Base-by-base conservation (phyloP, 1,140 invertebrate genomes). In the Lepidurus couesii region DNA sequence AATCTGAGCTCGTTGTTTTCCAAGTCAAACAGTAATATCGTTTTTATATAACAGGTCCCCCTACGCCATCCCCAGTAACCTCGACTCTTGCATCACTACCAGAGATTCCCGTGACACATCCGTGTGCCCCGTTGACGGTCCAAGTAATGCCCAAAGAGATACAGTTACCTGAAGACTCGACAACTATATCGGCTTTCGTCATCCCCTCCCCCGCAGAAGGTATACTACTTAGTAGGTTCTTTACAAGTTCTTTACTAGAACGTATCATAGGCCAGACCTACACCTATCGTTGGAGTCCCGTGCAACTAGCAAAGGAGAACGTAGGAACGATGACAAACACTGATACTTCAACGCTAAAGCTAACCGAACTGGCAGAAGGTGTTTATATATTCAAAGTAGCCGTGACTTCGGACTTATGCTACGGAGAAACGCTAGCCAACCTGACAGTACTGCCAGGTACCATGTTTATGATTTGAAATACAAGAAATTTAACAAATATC, bases 311-410 rank as follows among this genome's bases (percentile, higher is more conserved):
- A 0, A 91, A 92, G 81, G 83, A 90, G 34, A 92, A 92, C 77
- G 85, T 85, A 81, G 92, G 91, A 42, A 93, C 90, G 65, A 95
- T 97, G 88, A 92, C 91, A 77, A 92, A 93, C 83, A 92, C 95
- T 85, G 95, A 95, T 85, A 92, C 92, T 45, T 89, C 88, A 44
- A 91, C 90, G 73, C 88, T 94, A 9, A 91, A 91, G 81, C 85
- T 95, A 9, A 91, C 89, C 44, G 91, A 94, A 82, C 86, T 95
- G 1, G 91, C 90, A 0, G 92, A 94, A 84, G 96, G 96, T 1
- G 85, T 94, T 65, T 98, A 97, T 83, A 90, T 90, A 65, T 96
- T 98, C 84, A 93, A 94, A 86, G 93, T 97, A 44, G 90, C 89
- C 73, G 95, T 95, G 0, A 93, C 89, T 8, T 90, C 88, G 80